Evolutionary conservation across 2,888 invertebrate genomes (phyloP), one percentile per base, ranked within the genome.

Genomic region (Deroplatys truncata): DNA sequence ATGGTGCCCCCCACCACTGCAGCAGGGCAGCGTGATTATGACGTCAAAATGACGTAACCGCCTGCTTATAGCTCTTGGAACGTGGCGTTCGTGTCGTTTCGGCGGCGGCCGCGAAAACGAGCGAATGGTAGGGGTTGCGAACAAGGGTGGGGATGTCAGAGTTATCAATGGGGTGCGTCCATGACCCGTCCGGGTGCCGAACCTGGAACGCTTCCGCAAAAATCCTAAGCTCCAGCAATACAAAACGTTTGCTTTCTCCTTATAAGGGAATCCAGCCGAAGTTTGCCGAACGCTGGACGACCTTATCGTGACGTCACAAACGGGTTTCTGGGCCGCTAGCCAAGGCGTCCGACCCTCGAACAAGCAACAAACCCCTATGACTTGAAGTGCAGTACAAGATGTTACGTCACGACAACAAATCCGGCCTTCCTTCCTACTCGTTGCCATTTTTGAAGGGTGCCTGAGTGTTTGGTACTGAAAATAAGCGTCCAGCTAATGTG

Each of bases 211-310:
- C 56, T 72, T 72, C 56, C 4, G 56, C 56, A 25, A 72, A 72
- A 72, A 72, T 20, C 56, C 56, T 20, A 25, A 25, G 56, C 20
- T 72, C 56, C 56, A 72, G 56, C 56, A 72, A 72, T 43, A 72
- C 56, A 72, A 72, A 72, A 72, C 56, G 56, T 72, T 20, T 72
- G 56, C 56, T 72, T 72, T 72, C 56, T 72, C 92, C 92, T 91
- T 92, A 92, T 92, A 92, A 91, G 92, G 92, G 90, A 91, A 91
- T 91, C 91, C 91, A 91, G 91, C 92, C 92, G 92, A 92, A 91
- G 91, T 91, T 91, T 91, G 90, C 92, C 92, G 92, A 92, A 90
- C 88, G 88, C 49, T 85, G 86, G 88, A 89, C 90, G 83, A 83
- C 88, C 90, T 89, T 89, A 31, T 89, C 56, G 82, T 89, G 88